Evolutionary conservation across 2,113 vertebrate species (phyloP), one percentile per base, ranked within the genome.

Genomic region (Cinclus cinclus): DNA sequence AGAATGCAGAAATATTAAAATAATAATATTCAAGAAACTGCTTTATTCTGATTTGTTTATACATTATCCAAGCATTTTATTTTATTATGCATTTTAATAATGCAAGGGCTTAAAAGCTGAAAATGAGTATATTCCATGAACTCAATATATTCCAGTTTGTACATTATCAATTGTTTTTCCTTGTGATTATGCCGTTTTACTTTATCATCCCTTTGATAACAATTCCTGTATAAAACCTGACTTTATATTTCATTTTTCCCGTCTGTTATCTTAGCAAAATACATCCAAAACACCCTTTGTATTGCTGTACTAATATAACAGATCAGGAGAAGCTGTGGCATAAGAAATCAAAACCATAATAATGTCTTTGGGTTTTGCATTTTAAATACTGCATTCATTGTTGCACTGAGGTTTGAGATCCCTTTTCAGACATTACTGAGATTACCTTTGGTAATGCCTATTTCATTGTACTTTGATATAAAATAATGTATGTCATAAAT

Each of bases 391-490:
- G 97, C 79, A 67, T 98, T 98, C 98, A 98, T 98, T 97, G 98
- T 98, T 98, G 97, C 97, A 44, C 97, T 97, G 98, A 98, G 98
- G 96, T 97, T 98, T 98, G 97, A 96, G 97, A 98, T 98, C 98
- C 98, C 98, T 98, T 98, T 91, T 96, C 98, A 98, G 98, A 98
- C 98, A 98, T 98, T 98, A 98, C 94, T 37, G 96, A 98, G 98
- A 98, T 98, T 98, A 98, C 98, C 97, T 98, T 98, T 97, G 97
- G 98, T 98, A 98, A 98, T 98, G 98, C 98, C 98, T 98, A 97
- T 98, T 98, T 98, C 98, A 98, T 98, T 98, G 98, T 98, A 97
- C 98, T 98, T 98, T 98, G 98, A 98, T 98, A 98, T 98, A 98
- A 98, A 98, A 98, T 98, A 98, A 98, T 98, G 97, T 97, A 96